Evolutionary conservation across 2,888 invertebrate species (phyloP), one percentile per base, ranked within the genome.

Genomic region (Chrysotoxum bicinctum): DNA sequence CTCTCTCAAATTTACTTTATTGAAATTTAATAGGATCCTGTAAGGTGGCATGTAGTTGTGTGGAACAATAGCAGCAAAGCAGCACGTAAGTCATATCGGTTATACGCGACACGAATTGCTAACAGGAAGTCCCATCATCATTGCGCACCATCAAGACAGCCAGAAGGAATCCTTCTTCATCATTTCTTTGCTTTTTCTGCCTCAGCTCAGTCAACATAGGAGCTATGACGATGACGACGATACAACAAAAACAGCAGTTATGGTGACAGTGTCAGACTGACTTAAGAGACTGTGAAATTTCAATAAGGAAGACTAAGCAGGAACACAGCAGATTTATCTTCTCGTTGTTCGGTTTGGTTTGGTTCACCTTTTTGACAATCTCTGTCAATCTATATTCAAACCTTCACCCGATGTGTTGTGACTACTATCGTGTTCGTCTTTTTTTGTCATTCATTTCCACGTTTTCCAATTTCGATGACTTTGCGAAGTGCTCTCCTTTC

Each of bases 51-150:
- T 80, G 85, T 85, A 80, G 72, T 79, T 68, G 50, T 40, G n/a
- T 62, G 73, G 85, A 72, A 85, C 76, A 85, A 76, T 76, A 73
- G 76, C 50, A 85, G 72, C 54, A 85, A 85, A 85, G 80, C 85
- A 85, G 60, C 85, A 85, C 85, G 80, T 80, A 85, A 85, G 69
- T 69, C 80, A 80, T 80, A 85, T 85, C 85, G 73, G 80, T 80
- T 85, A 69, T 80, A 85, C 85, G 76, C 80, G 80, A 85, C 80
- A 76, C 43, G 85, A 85, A 80, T 85, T 9, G 72, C 32, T 80
- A 50, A 80, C 45, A 40, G 23, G 60, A 73, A 80, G 72, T 43
- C 43, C 62, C 66, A 62, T 66, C 75, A 79, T 62, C 58, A 73
- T 62, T 60, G 10, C 19, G n/a, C n/a, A 16, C 3, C n/a, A 40